phyloP scores from a whole-genome alignment of 2,797 vertebrate genomes.

The Pelochelys cantorii region DNA sequence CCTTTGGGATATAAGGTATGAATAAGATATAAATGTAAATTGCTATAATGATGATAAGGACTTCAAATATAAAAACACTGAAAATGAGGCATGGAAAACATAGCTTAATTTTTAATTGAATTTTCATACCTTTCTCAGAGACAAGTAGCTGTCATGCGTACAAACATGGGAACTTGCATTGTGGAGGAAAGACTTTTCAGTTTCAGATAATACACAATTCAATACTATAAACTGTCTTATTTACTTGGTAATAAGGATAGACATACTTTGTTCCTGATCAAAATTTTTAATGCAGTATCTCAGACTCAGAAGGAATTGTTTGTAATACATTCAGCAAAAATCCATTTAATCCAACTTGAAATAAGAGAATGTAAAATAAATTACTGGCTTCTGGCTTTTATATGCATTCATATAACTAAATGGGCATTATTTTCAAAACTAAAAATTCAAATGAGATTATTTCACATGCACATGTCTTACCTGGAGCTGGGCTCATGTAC shows the following conservation, averaged over 20 bases:
- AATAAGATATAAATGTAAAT: background rate
- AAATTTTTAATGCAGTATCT: background rate
- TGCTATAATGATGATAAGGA: background rate
- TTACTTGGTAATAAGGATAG: conserved; percentile 19
- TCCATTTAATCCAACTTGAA: background rate
- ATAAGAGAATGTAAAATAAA: background rate
- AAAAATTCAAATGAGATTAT: conserved; percentile 28
- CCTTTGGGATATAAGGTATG: background rate
- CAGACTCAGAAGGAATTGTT: background rate
- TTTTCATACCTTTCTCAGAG: background rate
- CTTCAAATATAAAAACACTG: background rate
- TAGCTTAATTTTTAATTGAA: background rate
- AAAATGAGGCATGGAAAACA: background rate
- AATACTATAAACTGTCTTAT: background rate
- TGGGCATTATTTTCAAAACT: conserved; percentile 35
- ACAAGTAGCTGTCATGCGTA: background rate
- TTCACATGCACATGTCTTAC: conserved; percentile 46
- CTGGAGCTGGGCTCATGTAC: conserved; percentile 39
- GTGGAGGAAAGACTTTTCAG: conserved; percentile 17
- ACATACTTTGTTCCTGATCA: conserved; percentile 7
- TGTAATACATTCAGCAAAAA: background rate
- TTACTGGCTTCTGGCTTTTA: background rate
- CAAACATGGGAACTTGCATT: background rate
- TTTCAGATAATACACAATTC: conserved; percentile 5
- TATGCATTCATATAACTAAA: background rate